Conservation (phyloP, 2,797 vertebrate species). For the Eleutherodactylus coqui region DNA sequence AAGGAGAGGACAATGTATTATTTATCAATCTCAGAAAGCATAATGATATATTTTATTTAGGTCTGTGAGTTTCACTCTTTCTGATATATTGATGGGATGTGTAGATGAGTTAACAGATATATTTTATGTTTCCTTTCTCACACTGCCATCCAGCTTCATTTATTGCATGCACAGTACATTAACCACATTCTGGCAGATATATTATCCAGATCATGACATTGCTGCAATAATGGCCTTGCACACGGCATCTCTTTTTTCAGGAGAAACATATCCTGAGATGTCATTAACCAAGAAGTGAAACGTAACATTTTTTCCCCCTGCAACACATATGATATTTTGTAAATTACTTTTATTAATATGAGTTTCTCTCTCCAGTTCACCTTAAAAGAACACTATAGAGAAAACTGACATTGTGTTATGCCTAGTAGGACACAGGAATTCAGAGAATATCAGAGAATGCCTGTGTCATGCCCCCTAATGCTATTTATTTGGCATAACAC, state of each 20-base stretch:
- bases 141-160: constrained; percentile 50
- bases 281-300: constrained; percentile 32
- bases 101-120: constrained; percentile 49
- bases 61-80: constrained; percentile 37
- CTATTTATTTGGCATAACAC: too few relatives aligned
- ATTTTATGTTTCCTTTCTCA: constrained; percentile 50
- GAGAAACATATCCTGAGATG: constrained; percentile 17
- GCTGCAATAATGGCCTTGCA: constrained; percentile 47
- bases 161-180: constrained; percentile 58
- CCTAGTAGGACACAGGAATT: background rate
- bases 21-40: background rate
- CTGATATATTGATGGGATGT: constrained; percentile 41
- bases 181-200: constrained; percentile 55
- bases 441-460: background rate
- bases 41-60: constrained; percentile 29
- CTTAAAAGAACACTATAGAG: background rate
- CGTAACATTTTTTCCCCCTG: background rate
- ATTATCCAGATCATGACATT: constrained; percentile 51
- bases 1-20: background rate
- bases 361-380: background rate
- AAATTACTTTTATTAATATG: background rate
- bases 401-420: background rate
- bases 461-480: too few relatives aligned
- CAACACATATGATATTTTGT: constrained; percentile 8
- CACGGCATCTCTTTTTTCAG: constrained; percentile 23